Conservation (phyloP, 1,140 invertebrate genomes). For the Dermatophagoides farinae region DNA sequence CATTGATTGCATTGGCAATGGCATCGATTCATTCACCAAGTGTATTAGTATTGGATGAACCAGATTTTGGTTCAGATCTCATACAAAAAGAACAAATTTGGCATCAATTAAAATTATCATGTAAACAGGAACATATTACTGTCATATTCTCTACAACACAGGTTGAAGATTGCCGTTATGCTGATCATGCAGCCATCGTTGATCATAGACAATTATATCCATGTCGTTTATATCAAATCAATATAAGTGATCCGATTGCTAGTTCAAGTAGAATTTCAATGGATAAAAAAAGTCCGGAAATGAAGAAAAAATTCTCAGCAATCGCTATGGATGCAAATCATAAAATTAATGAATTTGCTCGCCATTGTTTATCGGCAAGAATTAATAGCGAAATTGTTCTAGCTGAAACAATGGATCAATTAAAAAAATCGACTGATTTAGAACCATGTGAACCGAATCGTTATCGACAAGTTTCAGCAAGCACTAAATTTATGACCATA, state of each 20-base stretch:
- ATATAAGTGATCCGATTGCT: too few species aligned
- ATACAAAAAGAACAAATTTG: constrained; percentile 37
- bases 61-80: constrained; percentile 6
- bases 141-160: constrained; percentile 88
- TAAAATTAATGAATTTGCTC: too few species aligned
- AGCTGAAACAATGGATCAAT: too few species aligned
- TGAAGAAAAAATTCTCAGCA: neutral
- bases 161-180: constrained; percentile 71
- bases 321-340: neutral
- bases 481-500: neutral
- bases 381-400: too few species aligned
- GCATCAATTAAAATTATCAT: constrained; percentile 60
- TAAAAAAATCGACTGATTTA: too few species aligned
- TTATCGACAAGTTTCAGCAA: too few species aligned
- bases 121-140: constrained; percentile 51
- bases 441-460: too few species aligned
- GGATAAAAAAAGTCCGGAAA: neutral
- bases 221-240: neutral
- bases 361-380: too few species aligned
- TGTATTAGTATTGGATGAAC: constrained; percentile 5
- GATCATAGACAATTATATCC: constrained; percentile 60
- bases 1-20: neutral
- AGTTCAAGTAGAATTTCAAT: neutral
- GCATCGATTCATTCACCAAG: constrained; percentile 4
- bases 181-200: constrained; percentile 75